Evolutionary conservation across 2,113 vertebrate genomes (phyloP).

Genomic region (Pseudois nayaur): DNA sequence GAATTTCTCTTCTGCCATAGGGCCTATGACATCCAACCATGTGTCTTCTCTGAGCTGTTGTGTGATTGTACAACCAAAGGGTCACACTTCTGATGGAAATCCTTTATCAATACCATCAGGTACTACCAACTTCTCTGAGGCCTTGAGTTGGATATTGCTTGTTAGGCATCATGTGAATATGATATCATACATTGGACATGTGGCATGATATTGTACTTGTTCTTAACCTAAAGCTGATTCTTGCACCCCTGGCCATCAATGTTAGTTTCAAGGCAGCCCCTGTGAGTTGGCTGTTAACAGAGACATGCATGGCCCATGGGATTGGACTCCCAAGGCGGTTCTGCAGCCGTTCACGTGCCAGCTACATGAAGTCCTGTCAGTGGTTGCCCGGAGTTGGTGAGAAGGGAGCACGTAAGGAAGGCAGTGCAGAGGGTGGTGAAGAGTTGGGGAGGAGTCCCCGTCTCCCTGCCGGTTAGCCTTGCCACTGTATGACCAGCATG

Average conservation of each 20-base stretch:
- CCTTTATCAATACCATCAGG: neutral
- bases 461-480: rapidly evolving
- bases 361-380: rapidly evolving
- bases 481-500: neutral
- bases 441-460: rapidly evolving
- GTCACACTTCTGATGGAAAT: neutral
- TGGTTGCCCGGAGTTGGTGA: neutral
- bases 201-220: neutral
- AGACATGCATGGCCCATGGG: neutral
- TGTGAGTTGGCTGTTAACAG: neutral
- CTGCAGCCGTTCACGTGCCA: rapidly evolving
- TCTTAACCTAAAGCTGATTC: neutral
- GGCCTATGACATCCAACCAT: neutral
- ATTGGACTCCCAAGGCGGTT: neutral
- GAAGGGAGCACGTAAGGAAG: neutral
- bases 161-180: neutral
- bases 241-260: neutral
- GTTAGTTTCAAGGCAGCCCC: neutral
- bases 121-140: neutral
- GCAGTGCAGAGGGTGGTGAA: neutral
- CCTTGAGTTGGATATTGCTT: neutral
- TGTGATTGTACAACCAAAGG: neutral
- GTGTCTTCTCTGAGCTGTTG: neutral
- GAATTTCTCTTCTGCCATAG: neutral
- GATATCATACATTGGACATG: rapidly evolving